These are phyloP conservation scores for Xiphydria camelus DNA, from an alignment of 2,888 invertebrate genomes.

Conservation along the genomic window DNA sequence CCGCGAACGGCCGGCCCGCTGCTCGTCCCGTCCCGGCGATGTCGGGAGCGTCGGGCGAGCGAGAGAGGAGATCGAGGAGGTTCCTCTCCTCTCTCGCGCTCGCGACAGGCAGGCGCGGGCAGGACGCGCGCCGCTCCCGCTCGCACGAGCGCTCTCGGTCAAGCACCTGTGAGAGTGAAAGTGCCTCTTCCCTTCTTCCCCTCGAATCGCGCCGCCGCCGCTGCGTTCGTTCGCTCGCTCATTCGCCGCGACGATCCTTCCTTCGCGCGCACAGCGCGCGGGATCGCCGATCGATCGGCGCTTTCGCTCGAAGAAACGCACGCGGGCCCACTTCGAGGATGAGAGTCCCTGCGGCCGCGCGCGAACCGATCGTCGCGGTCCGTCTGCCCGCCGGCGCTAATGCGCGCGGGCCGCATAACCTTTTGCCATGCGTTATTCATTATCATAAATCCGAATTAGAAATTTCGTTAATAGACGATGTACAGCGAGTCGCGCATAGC, in stretches of 20 bases:
- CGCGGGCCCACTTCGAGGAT: too few relatives aligned
- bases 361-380: too few relatives aligned
- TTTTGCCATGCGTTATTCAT: conserved; percentile 24
- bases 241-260: conserved; percentile 6
- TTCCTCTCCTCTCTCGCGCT: too few relatives aligned
- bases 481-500: conserved; percentile 39
- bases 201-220: conserved; percentile 32
- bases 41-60: conserved; percentile 14
- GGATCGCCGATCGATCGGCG: too few relatives aligned
- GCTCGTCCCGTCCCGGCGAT: too few relatives aligned
- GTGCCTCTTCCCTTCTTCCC: too few relatives aligned
- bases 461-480: conserved; percentile 45
- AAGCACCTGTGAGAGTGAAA: conserved; percentile 58
- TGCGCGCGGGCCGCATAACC: conserved; percentile 13
- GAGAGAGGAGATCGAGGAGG: conserved; percentile 17
- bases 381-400: too few relatives aligned
- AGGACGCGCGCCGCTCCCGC: conserved; percentile 2
- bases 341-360: too few relatives aligned
- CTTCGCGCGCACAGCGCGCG: too few relatives aligned
- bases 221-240: too few relatives aligned
- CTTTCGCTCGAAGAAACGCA: too few relatives aligned
- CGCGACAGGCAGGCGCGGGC: neutral
- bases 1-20: neutral
- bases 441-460: conserved; percentile 49
- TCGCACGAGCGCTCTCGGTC: conserved; percentile 42